Evolutionary conservation across 1,140 invertebrate genomes (phyloP), one percentile per base, ranked within the genome.

Genomic region (Homarus americanus): DNA sequence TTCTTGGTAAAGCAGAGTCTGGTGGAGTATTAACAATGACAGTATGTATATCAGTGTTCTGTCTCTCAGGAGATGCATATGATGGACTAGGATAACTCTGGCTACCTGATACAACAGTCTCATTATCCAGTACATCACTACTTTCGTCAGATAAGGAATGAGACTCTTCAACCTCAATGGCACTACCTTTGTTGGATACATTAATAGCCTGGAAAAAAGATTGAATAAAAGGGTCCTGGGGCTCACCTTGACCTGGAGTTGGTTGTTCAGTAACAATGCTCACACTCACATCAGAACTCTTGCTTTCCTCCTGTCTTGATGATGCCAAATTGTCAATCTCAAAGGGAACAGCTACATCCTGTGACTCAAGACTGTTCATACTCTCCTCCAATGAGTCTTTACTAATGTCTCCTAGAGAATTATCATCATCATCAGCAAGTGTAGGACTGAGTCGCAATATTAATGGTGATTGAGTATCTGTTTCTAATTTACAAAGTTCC

Each of bases 371-470:
- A 20, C 41, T 66, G 41, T 41, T 73, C 36, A 79, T 15, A 53
- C 78, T 87, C 36, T 92, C 91, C 79, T 92, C 91, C 32, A 92
- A 40, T 36, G 91, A 92, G 58, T 92, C 91, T 40, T 85, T 88
- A 32, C 89, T 91, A 17, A 91, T 58, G 17, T 84, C 80, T 32
- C 88, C 88, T 3, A 90, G 41, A 2, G 88, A 90, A 17, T 78
- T 36, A 32, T 90, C 88, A 58, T 69, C 84, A 38, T 87, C 84
- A 24, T 78, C 69, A 38, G 38, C 17, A 28, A 79, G 34, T 32
- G 41, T 28, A 40, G 84, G 84, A 58, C 73, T 87, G 32, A 76
- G 28, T 86, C 72, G 44, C 9, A 44, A 53, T 9, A 36, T 34
- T 72, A 53, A 36, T 66, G 86, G 58, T 40, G 76, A 40, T 2